phyloP scores from a whole-genome alignment of 1,140 invertebrate species.

The Cydia splendana region DNA sequence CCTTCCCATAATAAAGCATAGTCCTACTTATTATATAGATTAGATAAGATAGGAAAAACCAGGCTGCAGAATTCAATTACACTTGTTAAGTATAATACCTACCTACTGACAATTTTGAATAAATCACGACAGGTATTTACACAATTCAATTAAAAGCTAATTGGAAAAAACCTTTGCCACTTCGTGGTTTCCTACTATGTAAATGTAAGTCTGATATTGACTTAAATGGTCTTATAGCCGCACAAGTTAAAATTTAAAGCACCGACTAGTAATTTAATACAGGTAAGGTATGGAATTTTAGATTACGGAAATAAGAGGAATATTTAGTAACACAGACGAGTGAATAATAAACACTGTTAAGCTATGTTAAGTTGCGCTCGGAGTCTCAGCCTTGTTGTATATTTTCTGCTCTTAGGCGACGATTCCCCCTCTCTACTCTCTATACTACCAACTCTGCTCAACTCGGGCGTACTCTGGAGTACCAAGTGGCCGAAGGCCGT shows the following conservation, averaged over 20 bases:
- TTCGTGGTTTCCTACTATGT: constrained; percentile 4
- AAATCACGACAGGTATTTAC: constrained; percentile 2
- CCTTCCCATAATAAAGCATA: too few relatives aligned
- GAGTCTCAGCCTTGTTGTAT: too few relatives aligned
- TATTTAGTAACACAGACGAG: neutral
- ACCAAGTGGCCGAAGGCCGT: too few relatives aligned
- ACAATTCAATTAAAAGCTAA: neutral
- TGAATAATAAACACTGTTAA: neutral
- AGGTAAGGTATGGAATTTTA: neutral
- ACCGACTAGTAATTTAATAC: neutral
- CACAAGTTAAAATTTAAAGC: neutral
- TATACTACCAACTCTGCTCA: too few relatives aligned
- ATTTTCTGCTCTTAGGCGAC: too few relatives aligned
- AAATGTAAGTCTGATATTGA: neutral
- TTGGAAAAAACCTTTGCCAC: constrained; percentile 9
- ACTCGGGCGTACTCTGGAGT: too few relatives aligned
- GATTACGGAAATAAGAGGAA: constrained; percentile 7
- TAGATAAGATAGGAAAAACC: neutral
- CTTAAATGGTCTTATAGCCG: constrained; percentile 6
- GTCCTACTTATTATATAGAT: too few relatives aligned
- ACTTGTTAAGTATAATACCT: neutral
- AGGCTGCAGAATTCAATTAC: neutral
- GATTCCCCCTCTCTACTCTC: too few relatives aligned
- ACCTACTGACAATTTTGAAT: neutral
- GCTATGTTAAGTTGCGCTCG: too few relatives aligned